phyloP scores from a whole-genome alignment of 1,140 invertebrate genomes.

The Bombyx mori region DNA sequence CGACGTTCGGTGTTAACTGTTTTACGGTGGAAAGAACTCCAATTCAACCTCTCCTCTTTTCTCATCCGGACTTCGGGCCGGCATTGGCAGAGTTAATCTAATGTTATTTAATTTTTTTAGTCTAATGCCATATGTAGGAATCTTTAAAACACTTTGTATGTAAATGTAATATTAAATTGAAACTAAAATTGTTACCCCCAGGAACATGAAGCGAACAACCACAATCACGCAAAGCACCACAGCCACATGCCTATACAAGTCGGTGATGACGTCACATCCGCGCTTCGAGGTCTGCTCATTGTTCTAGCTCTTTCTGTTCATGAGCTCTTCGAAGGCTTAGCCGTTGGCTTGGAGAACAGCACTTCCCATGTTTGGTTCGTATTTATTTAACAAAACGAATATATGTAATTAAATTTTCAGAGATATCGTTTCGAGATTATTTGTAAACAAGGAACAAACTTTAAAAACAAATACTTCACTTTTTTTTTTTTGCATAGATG shows the following conservation, averaged over 20 bases:
- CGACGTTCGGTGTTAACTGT: too few species aligned
- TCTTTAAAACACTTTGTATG: not conserved
- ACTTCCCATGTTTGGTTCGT: slow-evolving; percentile 78
- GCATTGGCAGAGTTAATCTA: too few species aligned
- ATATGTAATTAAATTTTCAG: slow-evolving; percentile 1
- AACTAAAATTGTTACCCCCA: slow-evolving; percentile 15
- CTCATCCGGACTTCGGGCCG: too few species aligned
- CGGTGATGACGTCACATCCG: slow-evolving; percentile 76
- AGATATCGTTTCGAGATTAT: slow-evolving; percentile 20
- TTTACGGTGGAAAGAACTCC: too few species aligned
- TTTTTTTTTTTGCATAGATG: too few species aligned
- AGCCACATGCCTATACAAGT: slow-evolving; percentile 55
- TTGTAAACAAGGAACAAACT: too few species aligned
- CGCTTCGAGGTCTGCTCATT: slow-evolving; percentile 82
- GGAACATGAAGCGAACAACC: slow-evolving; percentile 45
- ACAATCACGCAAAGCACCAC: slow-evolving; percentile 69
- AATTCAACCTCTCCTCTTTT: too few species aligned
- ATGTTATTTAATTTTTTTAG: too few species aligned
- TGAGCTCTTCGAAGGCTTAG: slow-evolving; percentile 92
- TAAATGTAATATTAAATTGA: not conserved
- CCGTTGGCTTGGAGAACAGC: slow-evolving; percentile 85
- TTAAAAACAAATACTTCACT: too few species aligned
- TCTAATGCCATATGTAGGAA: too few species aligned
- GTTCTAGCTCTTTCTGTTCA: slow-evolving; percentile 92
- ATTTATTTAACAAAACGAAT: not conserved